These are phyloP conservation scores for Drosophila hydei DNA, from an alignment of 1,140 invertebrate species.

Conservation along the genomic window DNA sequence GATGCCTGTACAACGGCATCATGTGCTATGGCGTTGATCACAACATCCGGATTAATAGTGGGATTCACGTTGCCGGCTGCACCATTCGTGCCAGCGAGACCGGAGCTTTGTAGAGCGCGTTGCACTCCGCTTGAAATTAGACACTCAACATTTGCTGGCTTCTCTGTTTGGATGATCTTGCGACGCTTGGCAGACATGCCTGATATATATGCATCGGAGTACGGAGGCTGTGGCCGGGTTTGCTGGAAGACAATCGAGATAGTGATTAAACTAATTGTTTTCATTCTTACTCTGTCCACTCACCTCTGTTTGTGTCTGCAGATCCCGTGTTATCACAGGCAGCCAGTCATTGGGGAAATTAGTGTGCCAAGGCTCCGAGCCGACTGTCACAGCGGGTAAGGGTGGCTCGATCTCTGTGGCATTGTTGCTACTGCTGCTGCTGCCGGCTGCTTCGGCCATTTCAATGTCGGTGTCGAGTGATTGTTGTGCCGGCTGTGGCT, in stretches of 20 bases:
- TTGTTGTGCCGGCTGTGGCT: slow-evolving; percentile 15
- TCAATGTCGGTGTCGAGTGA: slow-evolving; percentile 66
- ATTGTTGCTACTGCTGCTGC: slow-evolving; percentile 35
- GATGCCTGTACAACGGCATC: slow-evolving; percentile 68
- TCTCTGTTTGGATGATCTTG: slow-evolving; percentile 87
- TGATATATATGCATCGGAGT: slow-evolving; percentile 93
- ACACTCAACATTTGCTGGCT: slow-evolving; percentile 82
- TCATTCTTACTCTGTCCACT: slow-evolving; percentile 32
- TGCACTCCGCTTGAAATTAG: slow-evolving; percentile 85
- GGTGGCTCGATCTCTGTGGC: slow-evolving; percentile 49
- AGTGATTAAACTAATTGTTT: background rate
- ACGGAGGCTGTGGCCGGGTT: slow-evolving; percentile 71
- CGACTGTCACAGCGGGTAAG: slow-evolving; percentile 85
- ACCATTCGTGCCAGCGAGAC: slow-evolving; percentile 80
- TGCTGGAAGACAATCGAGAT: slow-evolving; percentile 16
- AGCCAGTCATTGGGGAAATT: slow-evolving; percentile 89
- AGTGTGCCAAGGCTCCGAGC: slow-evolving; percentile 86
- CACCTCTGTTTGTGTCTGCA: slow-evolving; percentile 87
- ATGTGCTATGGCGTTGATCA: slow-evolving; percentile 67
- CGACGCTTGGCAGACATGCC: slow-evolving; percentile 92
- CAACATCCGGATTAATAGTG: slow-evolving; percentile 48
- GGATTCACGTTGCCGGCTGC: slow-evolving; percentile 17
- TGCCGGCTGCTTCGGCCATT: slow-evolving; percentile 61
- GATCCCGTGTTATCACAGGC: slow-evolving; percentile 91
- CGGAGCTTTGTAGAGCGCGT: slow-evolving; percentile 85